Conservation (phyloP, 1,140 invertebrate species). For the Diprion similis region DNA sequence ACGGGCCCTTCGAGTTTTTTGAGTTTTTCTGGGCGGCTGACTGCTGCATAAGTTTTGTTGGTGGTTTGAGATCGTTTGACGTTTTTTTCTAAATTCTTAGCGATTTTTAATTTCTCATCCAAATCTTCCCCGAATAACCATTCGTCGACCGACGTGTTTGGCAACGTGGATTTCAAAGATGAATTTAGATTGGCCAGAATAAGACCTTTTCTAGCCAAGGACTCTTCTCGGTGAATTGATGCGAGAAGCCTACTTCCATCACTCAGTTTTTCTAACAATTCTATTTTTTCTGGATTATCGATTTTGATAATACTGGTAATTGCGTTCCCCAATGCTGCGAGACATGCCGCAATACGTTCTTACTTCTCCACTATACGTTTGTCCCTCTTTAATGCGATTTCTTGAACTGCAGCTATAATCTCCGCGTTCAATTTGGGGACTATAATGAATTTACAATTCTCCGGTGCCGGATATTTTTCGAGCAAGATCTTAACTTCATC, state of each 20-base stretch:
- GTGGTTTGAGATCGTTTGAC: conserved; percentile 17
- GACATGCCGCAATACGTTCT: conserved; percentile 20
- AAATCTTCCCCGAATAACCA: conserved; percentile 21
- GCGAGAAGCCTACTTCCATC: conserved; percentile 20
- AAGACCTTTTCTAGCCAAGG: conserved; percentile 15
- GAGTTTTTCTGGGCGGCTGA: conserved; percentile 12
- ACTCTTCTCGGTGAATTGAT: conserved; percentile 19
- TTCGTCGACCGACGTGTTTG: conserved; percentile 21
- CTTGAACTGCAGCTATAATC: conserved; percentile 16
- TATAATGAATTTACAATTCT: conserved; percentile 13
- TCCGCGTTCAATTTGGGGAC: conserved; percentile 16
- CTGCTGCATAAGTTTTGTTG: conserved; percentile 11
- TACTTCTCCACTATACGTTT: conserved; percentile 17
- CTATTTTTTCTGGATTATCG: conserved; percentile 11
- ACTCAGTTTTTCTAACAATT: conserved; percentile 19
- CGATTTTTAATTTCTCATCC: conserved; percentile 20
- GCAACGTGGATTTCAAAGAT: conserved; percentile 17
- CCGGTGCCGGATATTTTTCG: conserved; percentile 14
- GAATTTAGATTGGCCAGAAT: conserved; percentile 19
- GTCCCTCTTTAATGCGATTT: conserved; percentile 14
- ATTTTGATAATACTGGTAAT: conserved; percentile 11
- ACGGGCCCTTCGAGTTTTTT: conserved; percentile 22
- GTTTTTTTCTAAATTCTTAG: conserved; percentile 16
- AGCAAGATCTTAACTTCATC: conserved; percentile 14
- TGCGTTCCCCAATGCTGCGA: conserved; percentile 10